phyloP scores from a whole-genome alignment of 1,140 invertebrate genomes.

The Drosophila auraria region DNA sequence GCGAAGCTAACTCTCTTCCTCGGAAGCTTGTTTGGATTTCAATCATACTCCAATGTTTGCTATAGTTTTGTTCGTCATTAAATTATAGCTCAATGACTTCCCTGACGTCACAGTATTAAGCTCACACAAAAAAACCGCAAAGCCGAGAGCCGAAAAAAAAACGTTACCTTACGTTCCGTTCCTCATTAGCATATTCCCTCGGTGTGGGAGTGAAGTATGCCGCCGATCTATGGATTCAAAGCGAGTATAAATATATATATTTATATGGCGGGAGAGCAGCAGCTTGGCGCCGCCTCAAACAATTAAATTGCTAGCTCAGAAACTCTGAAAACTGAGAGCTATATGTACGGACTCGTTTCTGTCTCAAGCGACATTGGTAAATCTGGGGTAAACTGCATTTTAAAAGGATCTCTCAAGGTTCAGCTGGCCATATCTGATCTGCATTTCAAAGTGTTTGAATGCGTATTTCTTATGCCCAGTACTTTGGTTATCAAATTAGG shows the following conservation, averaged over 20 bases:
- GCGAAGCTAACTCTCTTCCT: constrained; percentile 27
- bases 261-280: constrained; percentile 2
- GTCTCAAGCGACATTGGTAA: not conserved
- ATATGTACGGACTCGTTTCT: not conserved
- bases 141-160: constrained; percentile 26
- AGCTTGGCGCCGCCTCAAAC: constrained; percentile 38
- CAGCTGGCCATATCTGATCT: constrained; percentile 14
- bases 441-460: constrained; percentile 10
- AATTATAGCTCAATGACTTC: constrained; percentile 80
- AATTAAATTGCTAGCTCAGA: constrained; percentile 13
- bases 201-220: constrained; percentile 29
- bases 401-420: constrained; percentile 22
- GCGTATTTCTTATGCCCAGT: constrained; percentile 7
- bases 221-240: constrained; percentile 23
- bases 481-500: constrained; percentile 13
- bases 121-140: constrained; percentile 33
- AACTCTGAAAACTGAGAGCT: not conserved
- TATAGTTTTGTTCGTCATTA: constrained; percentile 75
- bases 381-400: constrained; percentile 23
- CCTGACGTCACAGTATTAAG: constrained; percentile 81
- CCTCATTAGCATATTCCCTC: constrained; percentile 50
- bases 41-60: constrained; percentile 65
- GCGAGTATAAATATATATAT: not conserved
- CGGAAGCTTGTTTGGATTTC: constrained; percentile 33
- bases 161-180: constrained; percentile 8